Conservation (phyloP, 2,797 vertebrate species). For the Rhinichthys osculus region DNA sequence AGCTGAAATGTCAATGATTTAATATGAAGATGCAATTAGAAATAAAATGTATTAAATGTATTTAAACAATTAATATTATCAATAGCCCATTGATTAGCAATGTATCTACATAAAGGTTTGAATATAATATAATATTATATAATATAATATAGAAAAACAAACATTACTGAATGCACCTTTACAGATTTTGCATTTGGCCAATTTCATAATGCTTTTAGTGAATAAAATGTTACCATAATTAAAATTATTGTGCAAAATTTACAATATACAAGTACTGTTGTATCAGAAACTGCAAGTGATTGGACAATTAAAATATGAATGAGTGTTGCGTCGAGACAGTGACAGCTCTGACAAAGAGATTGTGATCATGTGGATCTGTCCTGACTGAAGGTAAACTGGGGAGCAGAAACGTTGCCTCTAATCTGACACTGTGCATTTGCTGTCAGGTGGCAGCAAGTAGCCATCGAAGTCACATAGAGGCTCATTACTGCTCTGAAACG, state of each 20-base stretch:
- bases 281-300: too few species aligned
- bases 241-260: too few species aligned
- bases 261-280: not conserved
- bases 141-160: not conserved
- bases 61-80: not conserved
- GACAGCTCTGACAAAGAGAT: conserved; percentile 22
- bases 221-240: too few species aligned
- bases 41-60: not conserved
- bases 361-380: conserved; percentile 32
- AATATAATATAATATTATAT: not conserved
- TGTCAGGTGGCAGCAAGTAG: conserved; percentile 14
- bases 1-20: not conserved
- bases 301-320: not conserved
- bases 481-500: not conserved
- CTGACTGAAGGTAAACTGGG: conserved; percentile 15
- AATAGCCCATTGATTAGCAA: not conserved
- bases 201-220: too few species aligned
- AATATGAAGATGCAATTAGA: not conserved
- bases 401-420: not conserved
- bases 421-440: conserved; percentile 10
- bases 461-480: not conserved
- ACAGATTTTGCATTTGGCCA: too few species aligned
- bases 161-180: too few species aligned
- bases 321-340: not conserved
- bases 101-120: not conserved